Evolutionary conservation across 2,797 vertebrate genomes (phyloP).

Genomic region (Cichlasoma orientale): DNA sequence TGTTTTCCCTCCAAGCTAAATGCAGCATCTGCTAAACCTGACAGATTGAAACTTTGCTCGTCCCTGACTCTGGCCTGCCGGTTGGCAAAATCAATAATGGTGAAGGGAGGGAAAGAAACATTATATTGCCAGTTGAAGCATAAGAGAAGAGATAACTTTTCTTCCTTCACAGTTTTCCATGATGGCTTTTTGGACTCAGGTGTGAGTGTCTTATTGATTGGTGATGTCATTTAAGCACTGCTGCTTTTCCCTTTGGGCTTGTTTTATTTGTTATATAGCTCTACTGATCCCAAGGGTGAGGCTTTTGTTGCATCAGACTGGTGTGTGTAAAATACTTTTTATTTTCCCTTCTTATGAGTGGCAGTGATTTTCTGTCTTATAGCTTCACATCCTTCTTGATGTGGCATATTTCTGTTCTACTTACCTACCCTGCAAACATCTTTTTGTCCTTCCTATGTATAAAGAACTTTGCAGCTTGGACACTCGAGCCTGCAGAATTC

Average conservation of each 20-base stretch:
- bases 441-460: not conserved
- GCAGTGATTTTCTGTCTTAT: not conserved
- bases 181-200: constrained; percentile 29
- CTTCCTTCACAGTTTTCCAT: constrained; percentile 38
- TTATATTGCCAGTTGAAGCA: constrained; percentile 26
- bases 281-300: not conserved
- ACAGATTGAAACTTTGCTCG: constrained; percentile 49
- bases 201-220: constrained; percentile 50
- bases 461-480: not conserved
- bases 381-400: not conserved
- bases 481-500: not conserved
- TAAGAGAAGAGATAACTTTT: constrained; percentile 45
- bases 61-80: constrained; percentile 33
- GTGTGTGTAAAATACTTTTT: not conserved
- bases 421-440: not conserved
- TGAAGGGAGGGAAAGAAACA: constrained; percentile 42
- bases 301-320: not conserved
- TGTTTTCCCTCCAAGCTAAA: not conserved
- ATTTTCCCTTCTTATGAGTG: not conserved
- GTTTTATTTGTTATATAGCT: constrained; percentile 18
- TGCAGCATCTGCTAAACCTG: constrained; percentile 29
- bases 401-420: not conserved
- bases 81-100: constrained; percentile 58
- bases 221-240: constrained; percentile 27
- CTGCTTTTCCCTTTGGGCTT: constrained; percentile 6